These are phyloP conservation scores for Nasua narica DNA, from an alignment of 2,797 vertebrate genomes.

Conservation along the genomic window DNA sequence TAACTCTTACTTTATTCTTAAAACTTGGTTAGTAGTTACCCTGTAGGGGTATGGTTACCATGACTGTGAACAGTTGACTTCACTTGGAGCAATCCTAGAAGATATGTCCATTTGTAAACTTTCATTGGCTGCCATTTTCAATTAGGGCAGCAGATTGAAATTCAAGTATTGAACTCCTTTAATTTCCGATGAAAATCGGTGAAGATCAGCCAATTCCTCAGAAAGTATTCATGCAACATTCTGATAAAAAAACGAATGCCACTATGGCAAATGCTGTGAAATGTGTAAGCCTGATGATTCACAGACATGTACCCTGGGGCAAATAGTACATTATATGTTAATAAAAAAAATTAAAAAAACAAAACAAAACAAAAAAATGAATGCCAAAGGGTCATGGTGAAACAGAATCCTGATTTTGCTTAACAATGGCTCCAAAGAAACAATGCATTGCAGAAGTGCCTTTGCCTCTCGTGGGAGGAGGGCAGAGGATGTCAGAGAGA, in stretches of 20 bases:
- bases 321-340: too few relatives aligned
- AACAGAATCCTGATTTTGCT: background rate
- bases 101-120: background rate
- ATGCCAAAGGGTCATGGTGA: background rate
- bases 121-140: background rate
- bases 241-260: too few relatives aligned
- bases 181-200: conserved; percentile 12
- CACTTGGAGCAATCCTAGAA: background rate
- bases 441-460: background rate
- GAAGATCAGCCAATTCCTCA: background rate
- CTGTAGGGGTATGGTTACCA: background rate
- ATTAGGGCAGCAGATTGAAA: background rate
- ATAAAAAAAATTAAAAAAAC: too few relatives aligned
- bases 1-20: background rate
- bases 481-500: background rate
- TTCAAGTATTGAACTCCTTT: background rate
- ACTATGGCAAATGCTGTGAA: too few relatives aligned
- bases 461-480: background rate
- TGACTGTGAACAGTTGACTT: background rate
- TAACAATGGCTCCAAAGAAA: background rate
- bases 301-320: too few relatives aligned
- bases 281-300: too few relatives aligned
- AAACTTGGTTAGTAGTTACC: background rate
- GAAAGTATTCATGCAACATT: background rate
- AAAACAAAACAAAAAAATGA: too few relatives aligned